Evolutionary conservation across 23 tunicate genomes (phyloP).

Genomic region (Clavelina lepadiformis): DNA sequence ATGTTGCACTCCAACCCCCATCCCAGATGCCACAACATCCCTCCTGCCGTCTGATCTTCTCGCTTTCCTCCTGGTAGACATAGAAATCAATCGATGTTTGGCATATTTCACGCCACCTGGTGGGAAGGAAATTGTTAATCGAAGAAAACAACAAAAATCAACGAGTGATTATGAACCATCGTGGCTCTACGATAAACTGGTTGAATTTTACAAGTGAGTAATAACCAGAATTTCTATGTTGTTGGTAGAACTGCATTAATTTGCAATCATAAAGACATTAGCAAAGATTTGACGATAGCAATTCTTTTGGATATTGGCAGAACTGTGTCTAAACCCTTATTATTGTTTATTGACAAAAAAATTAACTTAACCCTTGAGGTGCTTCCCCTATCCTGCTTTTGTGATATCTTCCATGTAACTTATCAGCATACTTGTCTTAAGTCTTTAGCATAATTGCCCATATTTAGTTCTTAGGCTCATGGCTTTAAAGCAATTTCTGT

Average conservation of each 20-base stretch:
- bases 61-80: conserved; percentile 66
- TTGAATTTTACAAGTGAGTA: conserved; percentile 46
- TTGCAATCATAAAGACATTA: too few relatives aligned
- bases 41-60: conserved; percentile 54
- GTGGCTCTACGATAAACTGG: conserved; percentile 34
- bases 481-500: too few relatives aligned
- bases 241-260: too few relatives aligned
- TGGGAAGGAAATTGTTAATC: conserved; percentile 1
- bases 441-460: too few relatives aligned
- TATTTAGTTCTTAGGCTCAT: too few relatives aligned
- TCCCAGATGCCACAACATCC: conserved; percentile 21
- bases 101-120: conserved; percentile 16
- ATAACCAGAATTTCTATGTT: too few relatives aligned
- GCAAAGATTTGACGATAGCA: too few relatives aligned
- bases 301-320: background rate
- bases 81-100: conserved; percentile 25
- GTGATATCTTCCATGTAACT: too few relatives aligned
- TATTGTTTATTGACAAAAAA: background rate
- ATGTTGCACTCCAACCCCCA: conserved; percentile 27
- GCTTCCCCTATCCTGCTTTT: too few relatives aligned
- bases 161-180: conserved; percentile 1
- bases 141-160: conserved; percentile 43
- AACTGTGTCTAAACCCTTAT: background rate
- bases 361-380: too few relatives aligned
- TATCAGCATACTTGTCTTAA: too few relatives aligned